Evolutionary conservation across 2,797 vertebrate genomes (phyloP).

Genomic region (Enteromius afrohamiltoni): DNA sequence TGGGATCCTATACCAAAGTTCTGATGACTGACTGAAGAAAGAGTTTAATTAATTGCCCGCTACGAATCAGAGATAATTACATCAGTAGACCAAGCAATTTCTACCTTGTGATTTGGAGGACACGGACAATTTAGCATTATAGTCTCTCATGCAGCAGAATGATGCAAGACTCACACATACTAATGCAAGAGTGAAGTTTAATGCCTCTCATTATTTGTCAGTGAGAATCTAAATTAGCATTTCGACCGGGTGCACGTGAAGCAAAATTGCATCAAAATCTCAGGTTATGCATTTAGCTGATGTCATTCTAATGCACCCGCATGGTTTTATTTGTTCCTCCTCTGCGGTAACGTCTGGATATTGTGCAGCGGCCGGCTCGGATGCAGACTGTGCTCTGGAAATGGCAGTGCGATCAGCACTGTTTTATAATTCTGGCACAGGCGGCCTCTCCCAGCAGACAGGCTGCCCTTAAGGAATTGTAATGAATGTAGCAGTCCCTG

Average conservation of each 20-base stretch:
- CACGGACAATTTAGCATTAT: constrained; percentile 47
- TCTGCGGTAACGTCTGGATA: background rate
- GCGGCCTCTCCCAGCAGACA: constrained; percentile 26
- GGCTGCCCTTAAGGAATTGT: constrained; percentile 34
- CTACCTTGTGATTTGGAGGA: constrained; percentile 44
- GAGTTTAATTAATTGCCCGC: constrained; percentile 54
- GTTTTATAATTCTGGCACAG: constrained; percentile 50
- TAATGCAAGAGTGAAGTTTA: constrained; percentile 38
- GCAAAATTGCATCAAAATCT: constrained; percentile 23
- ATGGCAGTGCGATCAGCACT: constrained; percentile 34
- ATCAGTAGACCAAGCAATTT: constrained; percentile 40
- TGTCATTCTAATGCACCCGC: background rate
- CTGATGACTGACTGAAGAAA: constrained; percentile 51
- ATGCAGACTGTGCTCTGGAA: constrained; percentile 24
- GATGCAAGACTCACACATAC: constrained; percentile 33
- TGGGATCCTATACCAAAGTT: constrained; percentile 43
- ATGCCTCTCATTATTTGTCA: constrained; percentile 21
- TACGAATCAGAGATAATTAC: constrained; percentile 51
- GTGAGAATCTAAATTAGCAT: background rate
- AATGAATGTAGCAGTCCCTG: constrained; percentile 30
- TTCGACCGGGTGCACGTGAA: background rate
- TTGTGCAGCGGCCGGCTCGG: background rate
- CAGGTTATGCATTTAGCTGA: background rate
- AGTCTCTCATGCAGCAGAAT: constrained; percentile 8
- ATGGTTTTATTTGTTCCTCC: constrained; percentile 4